Percentiles rank a stretch among this genome's conserved stretches.
Evolutionary conservation across 1,140 invertebrate species (phyloP).

Genomic region (Drosophila melanogaster): Release_6_plus_ISO1_MT NT_033777.3:26182001-26182500

Average conservation of each 20-base stretch:
- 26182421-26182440: conserved; percentile 41
- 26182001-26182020: not conserved
- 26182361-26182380: not conserved
- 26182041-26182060: conserved; percentile 42
- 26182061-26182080: conserved; percentile 24
- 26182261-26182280: conserved; percentile 25
- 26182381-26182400: not conserved
- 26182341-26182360: conserved; percentile 55
- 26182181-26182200: no score
- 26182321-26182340: conserved; percentile 58
- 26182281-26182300: conserved; percentile 24
- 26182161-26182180: no score
- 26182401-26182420: conserved; percentile 49
- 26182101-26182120: not conserved
- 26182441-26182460: conserved; percentile 33
- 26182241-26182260: conserved; percentile 15
- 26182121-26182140: not conserved
- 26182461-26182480: conserved; percentile 21
- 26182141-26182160: not conserved
- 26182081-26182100: conserved; percentile 9
- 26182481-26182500: conserved; percentile 24
- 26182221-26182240: no score
- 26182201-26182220: no score
- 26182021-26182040: conserved; percentile 38
- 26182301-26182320: conserved; percentile 48